Percentiles rank a stretch among this genome's conserved stretches.
phyloP scores from a whole-genome alignment of 2,888 invertebrate genomes.

The Chrysomela aeneicollis region DNA sequence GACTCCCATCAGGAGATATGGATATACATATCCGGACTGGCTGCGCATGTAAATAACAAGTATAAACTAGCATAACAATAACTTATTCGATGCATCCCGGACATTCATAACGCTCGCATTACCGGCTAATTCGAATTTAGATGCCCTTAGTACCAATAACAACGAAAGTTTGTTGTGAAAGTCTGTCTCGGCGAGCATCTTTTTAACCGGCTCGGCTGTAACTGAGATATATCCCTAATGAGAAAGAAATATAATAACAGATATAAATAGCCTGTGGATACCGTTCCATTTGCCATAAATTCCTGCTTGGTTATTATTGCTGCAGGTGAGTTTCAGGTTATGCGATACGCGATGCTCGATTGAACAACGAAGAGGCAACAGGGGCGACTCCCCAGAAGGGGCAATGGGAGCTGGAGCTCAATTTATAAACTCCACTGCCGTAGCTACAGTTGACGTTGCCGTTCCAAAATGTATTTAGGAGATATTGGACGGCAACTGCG shows the following conservation, averaged over 20 bases:
- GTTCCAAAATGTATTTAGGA: no score
- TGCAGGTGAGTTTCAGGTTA: constrained; percentile 50
- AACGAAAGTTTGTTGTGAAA: constrained; percentile 40
- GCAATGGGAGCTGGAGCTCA: no score
- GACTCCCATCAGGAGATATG: constrained; percentile 32
- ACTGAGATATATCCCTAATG: constrained; percentile 57
- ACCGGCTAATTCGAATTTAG: constrained; percentile 41
- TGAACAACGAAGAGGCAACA: no score
- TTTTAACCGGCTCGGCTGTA: constrained; percentile 44
- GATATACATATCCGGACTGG: constrained; percentile 35
- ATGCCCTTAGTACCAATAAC: constrained; percentile 41
- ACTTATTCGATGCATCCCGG: constrained; percentile 32
- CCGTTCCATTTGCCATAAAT: constrained; percentile 60
- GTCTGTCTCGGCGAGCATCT: constrained; percentile 38
- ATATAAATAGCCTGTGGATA: constrained; percentile 59
- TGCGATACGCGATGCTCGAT: constrained; percentile 26
- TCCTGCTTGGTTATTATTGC: constrained; percentile 54
- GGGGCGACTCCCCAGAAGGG: no score
- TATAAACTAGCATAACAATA: constrained; percentile 38
- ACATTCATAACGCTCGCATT: constrained; percentile 40
- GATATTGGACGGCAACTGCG: no score
- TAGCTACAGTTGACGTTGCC: no score
- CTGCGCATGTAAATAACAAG: constrained; percentile 36
- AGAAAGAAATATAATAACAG: constrained; percentile 58
- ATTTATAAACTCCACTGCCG: no score